Conservation (phyloP, 1,140 invertebrate genomes). For the Teleopsis dalmanni region DNA sequence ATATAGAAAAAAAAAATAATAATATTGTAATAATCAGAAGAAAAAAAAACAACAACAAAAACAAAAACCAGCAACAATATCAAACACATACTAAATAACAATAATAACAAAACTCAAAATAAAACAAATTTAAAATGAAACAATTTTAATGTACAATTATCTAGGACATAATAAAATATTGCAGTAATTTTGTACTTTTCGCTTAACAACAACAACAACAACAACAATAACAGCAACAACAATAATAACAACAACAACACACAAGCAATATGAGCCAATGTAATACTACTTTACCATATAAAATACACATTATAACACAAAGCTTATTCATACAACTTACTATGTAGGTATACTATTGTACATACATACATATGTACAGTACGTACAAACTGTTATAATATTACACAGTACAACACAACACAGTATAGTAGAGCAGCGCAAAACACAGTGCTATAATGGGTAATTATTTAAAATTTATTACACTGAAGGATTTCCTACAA, state of each 20-base stretch:
- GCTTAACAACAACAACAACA: slow-evolving; percentile 4
- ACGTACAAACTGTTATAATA: too few relatives aligned
- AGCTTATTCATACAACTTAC: neutral
- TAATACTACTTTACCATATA: neutral
- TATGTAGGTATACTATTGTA: neutral
- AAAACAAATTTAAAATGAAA: slow-evolving; percentile 42
- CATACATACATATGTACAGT: neutral
- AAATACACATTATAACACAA: neutral
- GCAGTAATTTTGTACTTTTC: slow-evolving; percentile 29
- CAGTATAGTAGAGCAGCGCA: neutral
- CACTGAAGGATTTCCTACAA: slow-evolving; percentile 21
- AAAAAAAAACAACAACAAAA: neutral
- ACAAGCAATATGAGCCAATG: neutral
- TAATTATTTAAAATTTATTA: slow-evolving; percentile 45
- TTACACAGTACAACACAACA: too few relatives aligned
- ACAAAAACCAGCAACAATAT: neutral
- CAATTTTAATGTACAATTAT: slow-evolving; percentile 45
- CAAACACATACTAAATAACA: neutral
- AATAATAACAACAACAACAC: neutral
- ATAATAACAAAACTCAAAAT: slow-evolving; percentile 1
- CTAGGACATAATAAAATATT: slow-evolving; percentile 44
- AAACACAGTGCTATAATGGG: slow-evolving; percentile 32
- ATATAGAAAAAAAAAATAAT: neutral
- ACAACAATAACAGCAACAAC: slow-evolving; percentile 1
- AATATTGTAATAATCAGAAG: neutral